A percentile compares a stretch with the other conserved stretches of the same genome.
phyloP scores from a whole-genome alignment of 2,888 invertebrate species.

The Pediacus dermestoides region DNA sequence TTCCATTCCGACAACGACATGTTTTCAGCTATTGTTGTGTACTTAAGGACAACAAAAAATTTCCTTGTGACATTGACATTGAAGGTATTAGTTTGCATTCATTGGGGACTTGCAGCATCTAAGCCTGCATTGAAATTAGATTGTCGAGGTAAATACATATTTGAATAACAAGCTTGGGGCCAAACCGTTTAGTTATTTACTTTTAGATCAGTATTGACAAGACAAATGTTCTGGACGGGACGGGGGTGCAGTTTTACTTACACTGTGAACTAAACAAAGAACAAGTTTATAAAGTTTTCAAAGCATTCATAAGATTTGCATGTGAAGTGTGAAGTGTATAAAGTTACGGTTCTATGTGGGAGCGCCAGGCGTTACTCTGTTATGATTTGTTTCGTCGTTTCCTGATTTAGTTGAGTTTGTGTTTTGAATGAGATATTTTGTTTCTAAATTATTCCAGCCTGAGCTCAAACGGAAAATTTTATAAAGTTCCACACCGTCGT shows the following conservation, averaged over 20 bases:
- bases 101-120: no score
- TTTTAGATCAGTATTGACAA: no score
- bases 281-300: slow-evolving; percentile 28
- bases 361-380: slow-evolving; percentile 23
- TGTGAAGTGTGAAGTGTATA: slow-evolving; percentile 30
- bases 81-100: no score
- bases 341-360: slow-evolving; percentile 24
- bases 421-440: slow-evolving; percentile 22
- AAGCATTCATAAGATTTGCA: slow-evolving; percentile 27
- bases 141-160: no score
- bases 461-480: slow-evolving; percentile 22
- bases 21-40: slow-evolving; percentile 37
- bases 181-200: no score
- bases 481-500: slow-evolving; percentile 16
- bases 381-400: slow-evolving; percentile 30
- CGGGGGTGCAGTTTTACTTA: slow-evolving; percentile 11
- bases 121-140: slow-evolving; percentile 30
- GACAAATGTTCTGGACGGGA: no score
- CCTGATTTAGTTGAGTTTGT: slow-evolving; percentile 24
- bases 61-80: no score
- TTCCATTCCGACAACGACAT: slow-evolving; percentile 35
- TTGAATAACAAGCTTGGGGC: no score
- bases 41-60: slow-evolving; percentile 36
- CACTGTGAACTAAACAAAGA: slow-evolving; percentile 23
- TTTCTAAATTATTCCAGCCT: slow-evolving; percentile 18